A percentile compares a stretch with the other conserved stretches of the same genome.
phyloP scores from a whole-genome alignment of 2,113 vertebrate genomes.

The Protobothrops flavoviridis region DNA sequence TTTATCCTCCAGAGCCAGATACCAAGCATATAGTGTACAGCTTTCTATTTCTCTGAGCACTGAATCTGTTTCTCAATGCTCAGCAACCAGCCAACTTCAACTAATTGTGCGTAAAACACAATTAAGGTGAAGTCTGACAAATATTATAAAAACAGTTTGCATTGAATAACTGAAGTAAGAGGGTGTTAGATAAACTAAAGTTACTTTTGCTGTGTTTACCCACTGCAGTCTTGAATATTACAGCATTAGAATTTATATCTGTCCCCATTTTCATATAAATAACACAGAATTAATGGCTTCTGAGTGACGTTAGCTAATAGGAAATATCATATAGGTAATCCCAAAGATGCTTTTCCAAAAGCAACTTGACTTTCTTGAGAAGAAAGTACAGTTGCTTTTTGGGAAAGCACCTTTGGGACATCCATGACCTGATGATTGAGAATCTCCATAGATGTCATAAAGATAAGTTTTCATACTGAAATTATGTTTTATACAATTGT shows the following conservation, averaged over 20 bases:
- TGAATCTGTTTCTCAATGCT: slow-evolving; percentile 31
- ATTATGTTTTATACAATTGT: not conserved
- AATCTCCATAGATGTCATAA: not conserved
- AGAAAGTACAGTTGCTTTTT: not conserved
- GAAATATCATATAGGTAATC: not conserved
- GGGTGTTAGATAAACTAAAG: not conserved
- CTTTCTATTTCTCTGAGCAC: slow-evolving; percentile 38
- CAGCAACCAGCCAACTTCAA: slow-evolving; percentile 34
- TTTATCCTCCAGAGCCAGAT: slow-evolving; percentile 10
- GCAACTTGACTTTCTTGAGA: not conserved
- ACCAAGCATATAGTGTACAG: slow-evolving; percentile 27
- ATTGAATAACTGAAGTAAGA: not conserved
- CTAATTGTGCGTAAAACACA: slow-evolving; percentile 20
- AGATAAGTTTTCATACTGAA: not conserved
- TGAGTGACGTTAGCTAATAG: not conserved
- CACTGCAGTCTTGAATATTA: not conserved
- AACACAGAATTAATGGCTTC: accelerated
- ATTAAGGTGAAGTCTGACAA: slow-evolving; percentile 2
- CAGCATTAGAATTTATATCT: not conserved
- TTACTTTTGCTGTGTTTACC: accelerated
- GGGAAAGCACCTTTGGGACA: not conserved
- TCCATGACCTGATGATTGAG: not conserved
- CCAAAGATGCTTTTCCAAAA: not conserved
- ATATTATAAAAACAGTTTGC: not conserved
- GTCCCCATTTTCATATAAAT: not conserved